phyloP scores from a whole-genome alignment of 2,797 vertebrate species.

The Menidia menidia region DNA sequence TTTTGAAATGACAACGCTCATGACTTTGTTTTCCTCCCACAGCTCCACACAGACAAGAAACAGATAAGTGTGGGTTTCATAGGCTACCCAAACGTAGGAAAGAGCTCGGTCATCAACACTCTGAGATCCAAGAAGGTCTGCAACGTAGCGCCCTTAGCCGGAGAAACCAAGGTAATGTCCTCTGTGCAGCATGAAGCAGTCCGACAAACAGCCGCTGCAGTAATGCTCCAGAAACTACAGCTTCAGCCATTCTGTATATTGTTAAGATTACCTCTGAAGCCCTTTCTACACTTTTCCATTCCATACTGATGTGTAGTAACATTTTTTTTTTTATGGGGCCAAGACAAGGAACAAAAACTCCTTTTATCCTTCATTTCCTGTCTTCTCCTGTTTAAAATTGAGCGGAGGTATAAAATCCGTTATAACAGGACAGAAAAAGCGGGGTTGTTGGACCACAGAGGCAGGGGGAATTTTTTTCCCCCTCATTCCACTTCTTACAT shows the following conservation, averaged over 20 bases:
- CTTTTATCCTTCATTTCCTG: conserved; percentile 61
- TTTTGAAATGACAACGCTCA: conserved; percentile 9
- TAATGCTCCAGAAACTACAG: not conserved
- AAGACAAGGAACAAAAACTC: conserved; percentile 53
- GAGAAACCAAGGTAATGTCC: conserved; percentile 92
- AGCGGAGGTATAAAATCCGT: conserved; percentile 34
- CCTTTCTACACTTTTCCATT: no score
- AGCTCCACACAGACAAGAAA: conserved; percentile 99
- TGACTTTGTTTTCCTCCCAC: conserved; percentile 49
- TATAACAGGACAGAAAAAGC: conserved; percentile 29
- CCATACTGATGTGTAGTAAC: no score
- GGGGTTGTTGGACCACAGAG: conserved; percentile 36
- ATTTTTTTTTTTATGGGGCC: not conserved
- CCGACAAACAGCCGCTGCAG: not conserved
- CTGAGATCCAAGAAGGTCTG: conserved; percentile 98
- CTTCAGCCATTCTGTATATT: not conserved
- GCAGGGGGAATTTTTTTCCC: conserved; percentile 15
- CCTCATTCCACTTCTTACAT: conserved; percentile 29
- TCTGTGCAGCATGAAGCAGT: not conserved
- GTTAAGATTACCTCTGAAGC: no score
- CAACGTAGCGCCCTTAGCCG: conserved; percentile 95
- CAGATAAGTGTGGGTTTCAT: conserved; percentile 99
- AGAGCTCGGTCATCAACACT: conserved; percentile 98
- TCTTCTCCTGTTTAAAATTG: conserved; percentile 64
- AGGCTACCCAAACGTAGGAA: conserved; percentile 98